phyloP scores from a whole-genome alignment of 1,140 invertebrate genomes.

The Drosophila nasuta region DNA sequence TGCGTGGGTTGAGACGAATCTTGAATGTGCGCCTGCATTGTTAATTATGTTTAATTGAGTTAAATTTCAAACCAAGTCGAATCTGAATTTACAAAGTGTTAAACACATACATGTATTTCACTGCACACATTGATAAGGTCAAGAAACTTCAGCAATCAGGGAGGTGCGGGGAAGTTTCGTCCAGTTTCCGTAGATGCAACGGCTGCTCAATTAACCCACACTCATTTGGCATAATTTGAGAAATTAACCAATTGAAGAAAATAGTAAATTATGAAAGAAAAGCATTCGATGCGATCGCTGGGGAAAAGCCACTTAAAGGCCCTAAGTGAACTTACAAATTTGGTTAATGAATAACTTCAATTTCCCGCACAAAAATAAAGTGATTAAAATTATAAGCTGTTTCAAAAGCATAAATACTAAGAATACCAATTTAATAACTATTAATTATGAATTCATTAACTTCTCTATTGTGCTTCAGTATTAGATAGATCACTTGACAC shows the following conservation, averaged over 20 bases:
- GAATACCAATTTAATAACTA: no score
- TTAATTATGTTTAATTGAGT: constrained; percentile 70
- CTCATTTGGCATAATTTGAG: constrained; percentile 74
- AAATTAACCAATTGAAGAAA: constrained; percentile 75
- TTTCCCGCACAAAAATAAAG: not conserved
- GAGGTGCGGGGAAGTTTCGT: constrained; percentile 21
- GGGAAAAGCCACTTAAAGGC: constrained; percentile 33
- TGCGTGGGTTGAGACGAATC: constrained; percentile 8
- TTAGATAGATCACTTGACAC: no score
- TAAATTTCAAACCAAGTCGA: constrained; percentile 58
- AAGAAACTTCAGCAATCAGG: constrained; percentile 55
- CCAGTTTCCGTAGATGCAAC: constrained; percentile 23
- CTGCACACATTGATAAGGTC: constrained; percentile 46
- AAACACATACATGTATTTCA: constrained; percentile 49
- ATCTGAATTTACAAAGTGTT: constrained; percentile 70
- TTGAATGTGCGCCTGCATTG: constrained; percentile 39
- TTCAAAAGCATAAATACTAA: no score
- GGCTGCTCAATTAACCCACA: constrained; percentile 68
- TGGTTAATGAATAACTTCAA: constrained; percentile 1
- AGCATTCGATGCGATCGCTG: constrained; percentile 9
- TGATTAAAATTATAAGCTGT: not conserved
- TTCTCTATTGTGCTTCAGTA: no score
- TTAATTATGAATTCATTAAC: no score
- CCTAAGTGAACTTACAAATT: constrained; percentile 24
- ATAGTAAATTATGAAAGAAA: constrained; percentile 62